phyloP scores from a whole-genome alignment of 2,888 invertebrate species.

The Drosophila meridiana region DNA sequence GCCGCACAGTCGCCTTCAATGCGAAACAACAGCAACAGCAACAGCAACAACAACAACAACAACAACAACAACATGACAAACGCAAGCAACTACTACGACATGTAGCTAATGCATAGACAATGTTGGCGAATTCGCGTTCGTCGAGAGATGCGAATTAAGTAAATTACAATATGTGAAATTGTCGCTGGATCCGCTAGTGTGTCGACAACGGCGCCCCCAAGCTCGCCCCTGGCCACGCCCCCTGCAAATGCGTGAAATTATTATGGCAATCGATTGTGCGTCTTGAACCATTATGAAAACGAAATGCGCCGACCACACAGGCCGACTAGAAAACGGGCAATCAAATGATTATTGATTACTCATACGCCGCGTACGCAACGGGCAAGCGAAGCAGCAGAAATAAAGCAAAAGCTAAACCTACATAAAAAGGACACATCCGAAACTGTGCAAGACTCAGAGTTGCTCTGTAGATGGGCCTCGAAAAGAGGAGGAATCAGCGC shows the following conservation, averaged over 20 bases:
- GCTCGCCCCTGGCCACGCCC: not conserved
- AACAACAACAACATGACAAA: conserved; percentile 18
- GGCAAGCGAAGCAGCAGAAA: conserved; percentile 42
- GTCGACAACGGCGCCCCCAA: not conserved
- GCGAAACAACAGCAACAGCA: conserved; percentile 31
- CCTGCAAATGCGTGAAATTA: conserved; percentile 72
- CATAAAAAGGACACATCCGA: conserved; percentile 2
- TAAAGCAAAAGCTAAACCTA: conserved; percentile 9
- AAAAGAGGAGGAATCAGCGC: too few species aligned
- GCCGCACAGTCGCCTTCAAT: conserved; percentile 75
- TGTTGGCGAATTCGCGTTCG: conserved; percentile 72
- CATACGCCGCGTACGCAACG: conserved; percentile 64
- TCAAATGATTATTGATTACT: conserved; percentile 78
- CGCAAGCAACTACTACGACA: conserved; percentile 41
- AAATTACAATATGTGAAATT: conserved; percentile 78
- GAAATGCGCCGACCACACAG: conserved; percentile 60
- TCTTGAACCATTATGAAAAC: conserved; percentile 58
- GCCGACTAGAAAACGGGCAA: conserved; percentile 48
- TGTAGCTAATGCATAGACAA: conserved; percentile 61
- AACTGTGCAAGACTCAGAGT: not conserved
- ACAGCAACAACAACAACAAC: not conserved
- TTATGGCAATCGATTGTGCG: conserved; percentile 77
- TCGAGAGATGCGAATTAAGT: conserved; percentile 75
- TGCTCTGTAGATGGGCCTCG: conserved; percentile 13
- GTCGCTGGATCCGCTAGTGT: conserved; percentile 38